A percentile compares a stretch with the other conserved stretches of the same genome.
phyloP scores from a whole-genome alignment of 2,797 vertebrate genomes.

The Garrulus glandarius region DNA sequence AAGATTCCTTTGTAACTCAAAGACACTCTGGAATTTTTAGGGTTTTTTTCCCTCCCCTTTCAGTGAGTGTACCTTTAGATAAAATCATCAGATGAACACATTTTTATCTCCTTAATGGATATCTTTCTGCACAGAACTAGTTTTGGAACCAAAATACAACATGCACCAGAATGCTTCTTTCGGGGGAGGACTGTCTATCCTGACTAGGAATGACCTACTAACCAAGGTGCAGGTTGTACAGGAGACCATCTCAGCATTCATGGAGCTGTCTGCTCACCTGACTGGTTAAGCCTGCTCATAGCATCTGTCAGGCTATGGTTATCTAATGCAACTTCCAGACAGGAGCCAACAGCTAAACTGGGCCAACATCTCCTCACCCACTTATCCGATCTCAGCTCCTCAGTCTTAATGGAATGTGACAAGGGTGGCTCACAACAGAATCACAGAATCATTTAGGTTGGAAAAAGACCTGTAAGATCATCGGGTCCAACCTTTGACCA shows the following conservation, averaged over 20 bases:
- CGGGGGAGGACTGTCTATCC: background rate
- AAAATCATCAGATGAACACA: background rate
- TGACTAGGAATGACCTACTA: background rate
- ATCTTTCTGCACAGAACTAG: background rate
- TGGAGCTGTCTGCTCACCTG: background rate
- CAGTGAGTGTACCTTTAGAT: background rate
- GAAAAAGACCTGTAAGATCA: background rate
- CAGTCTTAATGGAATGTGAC: background rate
- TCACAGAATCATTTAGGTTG: background rate
- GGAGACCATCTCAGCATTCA: background rate
- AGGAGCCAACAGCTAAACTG: background rate
- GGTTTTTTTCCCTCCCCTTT: background rate
- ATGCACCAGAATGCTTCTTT: background rate
- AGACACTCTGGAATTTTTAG: background rate
- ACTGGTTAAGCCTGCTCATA: background rate
- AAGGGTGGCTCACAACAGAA: background rate
- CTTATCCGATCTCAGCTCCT: background rate
- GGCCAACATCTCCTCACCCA: background rate
- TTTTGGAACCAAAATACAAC: background rate
- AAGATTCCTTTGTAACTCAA: background rate
- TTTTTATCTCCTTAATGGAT: background rate
- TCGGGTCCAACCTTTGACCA: fast-evolving
- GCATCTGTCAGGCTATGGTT: background rate
- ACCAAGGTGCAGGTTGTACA: too few relatives aligned
- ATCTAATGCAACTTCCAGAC: background rate